These are phyloP conservation scores for Heterodera filipjevi DNA, from an alignment of 2,888 invertebrate species.

Conservation along the genomic window DNA sequence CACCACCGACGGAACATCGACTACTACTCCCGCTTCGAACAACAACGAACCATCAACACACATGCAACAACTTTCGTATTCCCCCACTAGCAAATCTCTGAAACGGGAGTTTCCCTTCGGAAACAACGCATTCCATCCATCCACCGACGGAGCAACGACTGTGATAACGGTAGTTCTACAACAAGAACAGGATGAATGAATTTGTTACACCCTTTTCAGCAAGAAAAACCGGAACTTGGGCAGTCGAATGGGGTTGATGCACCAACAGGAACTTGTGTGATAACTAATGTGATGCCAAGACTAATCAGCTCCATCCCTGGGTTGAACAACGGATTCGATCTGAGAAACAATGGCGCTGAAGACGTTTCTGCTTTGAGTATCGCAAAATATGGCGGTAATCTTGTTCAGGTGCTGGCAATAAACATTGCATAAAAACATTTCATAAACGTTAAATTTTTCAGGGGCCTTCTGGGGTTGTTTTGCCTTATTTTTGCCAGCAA, in stretches of 20 bases:
- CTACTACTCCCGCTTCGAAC: background rate
- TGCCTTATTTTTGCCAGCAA: conserved; percentile 49
- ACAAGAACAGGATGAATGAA: background rate
- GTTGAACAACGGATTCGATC: conserved; percentile 6
- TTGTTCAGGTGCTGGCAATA: background rate
- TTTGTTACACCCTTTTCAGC: background rate
- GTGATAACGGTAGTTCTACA: background rate
- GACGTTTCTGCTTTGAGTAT: background rate
- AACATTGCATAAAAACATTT: no score
- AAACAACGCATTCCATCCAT: background rate
- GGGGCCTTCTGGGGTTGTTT: background rate
- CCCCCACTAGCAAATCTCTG: background rate
- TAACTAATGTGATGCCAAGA: conserved; percentile 6
- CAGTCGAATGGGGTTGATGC: background rate
- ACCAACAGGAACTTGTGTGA: background rate
- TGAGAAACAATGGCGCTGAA: background rate
- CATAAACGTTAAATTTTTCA: background rate
- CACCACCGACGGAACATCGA: conserved; percentile 6
- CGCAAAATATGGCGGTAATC: background rate
- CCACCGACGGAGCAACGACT: background rate
- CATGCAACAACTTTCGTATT: background rate
- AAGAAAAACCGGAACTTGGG: background rate
- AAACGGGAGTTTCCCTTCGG: conserved; percentile 9
- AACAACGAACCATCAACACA: background rate
- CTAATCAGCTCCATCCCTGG: background rate